These are phyloP conservation scores for Coranthus polyacanthus DNA, from an alignment of 2,797 vertebrate genomes.

Conservation along the genomic window DNA sequence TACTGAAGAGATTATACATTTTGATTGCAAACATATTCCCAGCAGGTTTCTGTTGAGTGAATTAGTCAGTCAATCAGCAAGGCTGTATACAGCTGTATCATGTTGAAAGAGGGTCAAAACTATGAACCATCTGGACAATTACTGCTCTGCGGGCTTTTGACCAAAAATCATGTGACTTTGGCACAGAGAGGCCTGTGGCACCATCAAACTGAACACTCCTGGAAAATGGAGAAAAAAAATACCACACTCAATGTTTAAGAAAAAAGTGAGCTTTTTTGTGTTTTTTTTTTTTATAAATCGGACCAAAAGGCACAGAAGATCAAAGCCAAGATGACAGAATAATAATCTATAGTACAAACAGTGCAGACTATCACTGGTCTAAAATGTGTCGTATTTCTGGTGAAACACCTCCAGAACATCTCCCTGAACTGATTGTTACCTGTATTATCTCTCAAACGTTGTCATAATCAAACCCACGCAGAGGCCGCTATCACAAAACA, in stretches of 20 bases:
- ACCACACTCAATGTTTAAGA: too few relatives aligned
- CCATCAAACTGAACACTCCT: constrained; percentile 2
- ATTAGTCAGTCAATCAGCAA: constrained; percentile 75
- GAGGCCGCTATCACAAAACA: constrained; percentile 19
- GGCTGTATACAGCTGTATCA: constrained; percentile 70
- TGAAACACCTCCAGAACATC: background rate
- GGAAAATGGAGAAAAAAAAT: too few relatives aligned
- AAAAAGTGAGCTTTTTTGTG: too few relatives aligned
- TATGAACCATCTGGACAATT: constrained; percentile 78
- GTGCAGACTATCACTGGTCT: background rate
- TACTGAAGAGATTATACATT: constrained; percentile 65
- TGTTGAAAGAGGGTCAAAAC: constrained; percentile 68
- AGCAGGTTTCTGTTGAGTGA: constrained; percentile 64
- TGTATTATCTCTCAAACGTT: constrained; percentile 8
- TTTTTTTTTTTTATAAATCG: too few relatives aligned
- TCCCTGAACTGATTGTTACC: constrained; percentile 2
- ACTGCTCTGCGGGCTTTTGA: constrained; percentile 61
- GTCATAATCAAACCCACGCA: constrained; percentile 35
- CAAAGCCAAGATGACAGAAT: too few relatives aligned
- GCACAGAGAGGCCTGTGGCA: constrained; percentile 47
- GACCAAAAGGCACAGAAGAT: too few relatives aligned
- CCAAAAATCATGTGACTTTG: constrained; percentile 69
- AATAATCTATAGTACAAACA: background rate
- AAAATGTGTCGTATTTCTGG: background rate
- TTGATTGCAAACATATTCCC: constrained; percentile 73